Evolutionary conservation across 2,888 invertebrate genomes (phyloP).

Genomic region (Nebria salina): DNA sequence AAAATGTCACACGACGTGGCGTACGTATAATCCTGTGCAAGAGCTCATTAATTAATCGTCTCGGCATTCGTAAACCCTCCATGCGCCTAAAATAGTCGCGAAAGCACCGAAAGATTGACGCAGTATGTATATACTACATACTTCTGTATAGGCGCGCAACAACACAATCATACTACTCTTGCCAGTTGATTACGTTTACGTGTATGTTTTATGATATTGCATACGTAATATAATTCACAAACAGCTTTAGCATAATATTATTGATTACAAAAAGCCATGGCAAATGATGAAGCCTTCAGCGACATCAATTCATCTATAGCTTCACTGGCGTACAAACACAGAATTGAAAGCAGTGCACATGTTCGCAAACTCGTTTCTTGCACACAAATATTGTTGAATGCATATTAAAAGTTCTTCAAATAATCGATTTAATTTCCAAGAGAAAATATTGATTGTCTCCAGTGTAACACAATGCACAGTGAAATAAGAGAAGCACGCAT

Average conservation of each 20-base stretch:
- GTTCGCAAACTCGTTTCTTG: too few relatives aligned
- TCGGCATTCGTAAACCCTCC: constrained; percentile 38
- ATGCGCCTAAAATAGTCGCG: constrained; percentile 6
- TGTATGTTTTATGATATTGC: too few relatives aligned
- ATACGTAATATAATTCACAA: constrained; percentile 46
- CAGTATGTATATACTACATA: neutral
- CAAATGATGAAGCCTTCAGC: constrained; percentile 52
- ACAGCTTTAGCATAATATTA: constrained; percentile 51
- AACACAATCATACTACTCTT: too few relatives aligned
- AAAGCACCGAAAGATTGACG: neutral
- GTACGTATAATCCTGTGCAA: constrained; percentile 36
- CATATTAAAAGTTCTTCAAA: too few relatives aligned
- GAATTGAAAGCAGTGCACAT: too few relatives aligned
- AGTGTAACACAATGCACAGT: too few relatives aligned
- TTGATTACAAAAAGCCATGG: constrained; percentile 52
- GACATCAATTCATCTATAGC: constrained; percentile 48
- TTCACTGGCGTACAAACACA: neutral
- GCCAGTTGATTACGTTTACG: too few relatives aligned
- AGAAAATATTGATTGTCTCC: too few relatives aligned
- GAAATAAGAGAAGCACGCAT: too few relatives aligned
- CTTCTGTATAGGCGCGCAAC: too few relatives aligned
- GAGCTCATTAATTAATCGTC: constrained; percentile 44
- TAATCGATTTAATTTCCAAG: too few relatives aligned
- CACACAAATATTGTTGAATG: too few relatives aligned
- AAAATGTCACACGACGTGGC: constrained; percentile 29